phyloP scores from a whole-genome alignment of 2,888 invertebrate genomes.

The Hemaris fuciformis region DNA sequence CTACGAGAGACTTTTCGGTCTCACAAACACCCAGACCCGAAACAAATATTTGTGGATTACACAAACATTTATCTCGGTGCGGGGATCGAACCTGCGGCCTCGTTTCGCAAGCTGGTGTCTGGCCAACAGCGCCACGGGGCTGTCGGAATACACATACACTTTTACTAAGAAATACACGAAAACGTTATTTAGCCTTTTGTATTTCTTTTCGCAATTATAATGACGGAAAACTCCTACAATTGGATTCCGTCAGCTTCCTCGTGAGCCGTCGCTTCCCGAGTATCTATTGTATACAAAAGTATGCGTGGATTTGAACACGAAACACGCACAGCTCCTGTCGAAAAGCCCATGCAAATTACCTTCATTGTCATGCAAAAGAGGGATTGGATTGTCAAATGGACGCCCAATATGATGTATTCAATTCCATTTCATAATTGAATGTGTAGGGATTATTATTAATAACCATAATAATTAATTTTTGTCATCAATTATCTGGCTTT shows the following conservation, averaged over 20 bases:
- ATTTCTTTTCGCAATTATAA: neutral
- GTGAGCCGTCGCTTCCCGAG: neutral
- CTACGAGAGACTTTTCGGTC: too few species aligned
- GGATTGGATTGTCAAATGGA: neutral
- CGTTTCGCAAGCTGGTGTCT: too few species aligned
- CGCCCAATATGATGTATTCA: neutral
- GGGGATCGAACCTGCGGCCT: too few species aligned
- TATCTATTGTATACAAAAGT: neutral
- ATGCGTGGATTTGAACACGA: neutral
- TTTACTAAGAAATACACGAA: too few species aligned
- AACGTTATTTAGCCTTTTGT: neutral
- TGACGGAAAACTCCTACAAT: neutral
- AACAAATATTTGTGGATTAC: too few species aligned
- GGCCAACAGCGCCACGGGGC: too few species aligned
- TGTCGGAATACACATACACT: too few species aligned
- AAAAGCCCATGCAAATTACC: neutral
- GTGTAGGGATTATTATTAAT: neutral
- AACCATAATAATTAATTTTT: too few species aligned
- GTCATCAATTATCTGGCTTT: too few species aligned
- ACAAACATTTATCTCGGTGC: too few species aligned
- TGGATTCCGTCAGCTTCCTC: neutral
- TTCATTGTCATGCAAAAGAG: constrained; percentile 1
- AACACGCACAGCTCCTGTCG: neutral
- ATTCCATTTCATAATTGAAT: neutral
- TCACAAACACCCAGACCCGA: too few species aligned